Evolutionary conservation across 2,113 vertebrate genomes (phyloP), one percentile per base, ranked within the genome.

Genomic region (Urocolius indicus): DNA sequence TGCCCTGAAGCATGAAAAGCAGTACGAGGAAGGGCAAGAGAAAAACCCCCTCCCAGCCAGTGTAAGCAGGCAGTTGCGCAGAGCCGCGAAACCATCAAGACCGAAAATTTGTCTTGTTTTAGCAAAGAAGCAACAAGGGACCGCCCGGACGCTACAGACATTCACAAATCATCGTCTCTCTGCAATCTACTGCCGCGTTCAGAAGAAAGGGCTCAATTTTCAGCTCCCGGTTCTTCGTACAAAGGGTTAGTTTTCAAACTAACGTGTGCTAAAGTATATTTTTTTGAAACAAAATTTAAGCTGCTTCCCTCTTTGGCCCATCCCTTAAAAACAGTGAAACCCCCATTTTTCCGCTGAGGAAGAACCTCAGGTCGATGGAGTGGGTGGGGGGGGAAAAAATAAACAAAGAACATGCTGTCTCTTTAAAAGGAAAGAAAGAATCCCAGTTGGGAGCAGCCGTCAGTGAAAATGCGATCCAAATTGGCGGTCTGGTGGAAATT

Each of bases 401-500:
- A 41, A 41, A 41, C 38, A 88, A 92, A 97, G 85, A 96, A 96
- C 92, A 94, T 94, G 95, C 97, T 94, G 96, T 97, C 97, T 98
- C 97, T 98, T 98, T 97, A 97, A 98, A 98, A 92, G 92, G 77
- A 91, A 94, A 95, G 91, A 95, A 94, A 69, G 89, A 95, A 95
- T 89, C 96, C 97, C 97, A 98, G 97, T 87, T 95, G 98, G 98
- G 97, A 98, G 97, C 93, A 94, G 97, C 97, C 85, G 74, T 98
- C 97, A 97, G 97, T 96, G 96, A 97, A 97, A 98, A 98, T 96
- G 95, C 91, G 49, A 98, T 97, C 98, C 98, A 92, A 98, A 98
- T 96, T 95, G 95, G 96, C 94, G 97, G 97, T 97, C 93, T 94
- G 97, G 97, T 96, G 92, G 97, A 98, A 98, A 98, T 98, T 98